Evolutionary conservation across 2,113 vertebrate species (phyloP), one percentile per base, ranked within the genome.

Genomic region (Baryphthengus martii): DNA sequence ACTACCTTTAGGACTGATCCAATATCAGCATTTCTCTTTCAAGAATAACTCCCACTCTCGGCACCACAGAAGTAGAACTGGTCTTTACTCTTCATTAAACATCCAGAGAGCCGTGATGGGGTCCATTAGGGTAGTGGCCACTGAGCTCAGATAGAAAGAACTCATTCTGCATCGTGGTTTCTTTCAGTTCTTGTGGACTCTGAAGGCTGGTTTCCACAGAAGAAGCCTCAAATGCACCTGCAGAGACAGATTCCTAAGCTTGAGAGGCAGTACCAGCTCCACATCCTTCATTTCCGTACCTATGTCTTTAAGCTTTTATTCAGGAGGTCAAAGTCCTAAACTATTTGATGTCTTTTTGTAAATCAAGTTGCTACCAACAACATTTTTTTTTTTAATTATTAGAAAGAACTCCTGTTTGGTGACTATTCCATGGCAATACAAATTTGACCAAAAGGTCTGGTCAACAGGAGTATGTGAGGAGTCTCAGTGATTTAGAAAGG

Each of bases 11-110:
- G 59, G 62, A 35, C 29, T 88, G 71, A 74, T 92, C 94, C 92
- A 94, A 88, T 62, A 90, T 95, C 94, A 96, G 93, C 89, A 93
- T 80, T 83, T 77, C 31, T 83, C 71, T 96, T 93, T 96, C 90
- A 95, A 96, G 82, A 96, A 94, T 63, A 97, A 95, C 81, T 96
- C 90, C 75, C 44, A 59, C 18, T 80, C 61, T 94, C 71, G 93
- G 74, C 72, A 85, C 23, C 33, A 74, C 50, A 80, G 74, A 90
- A 84, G 63, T 74, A 72, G 85, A 85, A 83, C 59, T 62, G 35
- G 55, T 67, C 85, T 90, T 89, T 73, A 55, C 58, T 67, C 55
- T 73, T 91, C 59, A 39, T 62, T 77, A 93, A 93, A 91, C 72
- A 93, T 20, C 67, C 71, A 93, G 45, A 89, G 25, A 53, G 84